phyloP scores from a whole-genome alignment of 2,113 vertebrate species.

The Trichechus manatus region DNA sequence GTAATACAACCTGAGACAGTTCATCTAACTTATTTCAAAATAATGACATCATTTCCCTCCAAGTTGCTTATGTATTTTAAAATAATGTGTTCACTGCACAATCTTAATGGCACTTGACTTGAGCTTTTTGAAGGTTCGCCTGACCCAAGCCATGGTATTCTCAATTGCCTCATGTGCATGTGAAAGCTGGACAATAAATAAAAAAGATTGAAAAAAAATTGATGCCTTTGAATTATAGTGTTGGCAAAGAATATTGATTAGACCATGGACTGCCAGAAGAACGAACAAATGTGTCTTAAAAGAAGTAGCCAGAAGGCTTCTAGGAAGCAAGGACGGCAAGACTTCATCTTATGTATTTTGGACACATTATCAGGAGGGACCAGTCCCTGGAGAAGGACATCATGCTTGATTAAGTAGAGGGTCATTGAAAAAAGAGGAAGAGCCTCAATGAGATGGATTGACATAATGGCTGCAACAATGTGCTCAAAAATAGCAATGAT shows the following conservation, averaged over 20 bases:
- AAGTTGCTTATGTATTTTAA: slow-evolving; percentile 13
- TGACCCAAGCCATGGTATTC: too few relatives aligned
- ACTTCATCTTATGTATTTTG: too few relatives aligned
- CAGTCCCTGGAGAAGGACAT: not conserved
- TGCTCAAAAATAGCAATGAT: not conserved
- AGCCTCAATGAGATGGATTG: not conserved
- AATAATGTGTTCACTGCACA: not conserved
- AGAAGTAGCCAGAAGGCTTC: too few relatives aligned
- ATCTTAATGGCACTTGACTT: not conserved
- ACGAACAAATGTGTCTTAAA: too few relatives aligned
- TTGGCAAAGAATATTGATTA: too few relatives aligned
- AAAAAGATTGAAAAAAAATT: too few relatives aligned
- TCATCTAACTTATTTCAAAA: slow-evolving; percentile 30
- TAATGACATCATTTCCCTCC: not conserved
- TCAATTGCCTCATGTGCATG: too few relatives aligned
- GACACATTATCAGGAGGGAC: too few relatives aligned
- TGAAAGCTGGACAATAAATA: too few relatives aligned
- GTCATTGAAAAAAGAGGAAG: not conserved
- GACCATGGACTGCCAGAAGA: too few relatives aligned
- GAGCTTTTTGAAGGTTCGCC: not conserved
- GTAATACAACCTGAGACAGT: not conserved
- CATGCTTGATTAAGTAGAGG: not conserved
- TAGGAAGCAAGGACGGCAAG: too few relatives aligned
- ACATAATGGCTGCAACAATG: not conserved
- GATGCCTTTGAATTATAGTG: too few relatives aligned